Percentiles rank a stretch among this genome's conserved stretches.
phyloP scores from a whole-genome alignment of 1,140 invertebrate species.

The Leptoteleia sp. region DNA sequence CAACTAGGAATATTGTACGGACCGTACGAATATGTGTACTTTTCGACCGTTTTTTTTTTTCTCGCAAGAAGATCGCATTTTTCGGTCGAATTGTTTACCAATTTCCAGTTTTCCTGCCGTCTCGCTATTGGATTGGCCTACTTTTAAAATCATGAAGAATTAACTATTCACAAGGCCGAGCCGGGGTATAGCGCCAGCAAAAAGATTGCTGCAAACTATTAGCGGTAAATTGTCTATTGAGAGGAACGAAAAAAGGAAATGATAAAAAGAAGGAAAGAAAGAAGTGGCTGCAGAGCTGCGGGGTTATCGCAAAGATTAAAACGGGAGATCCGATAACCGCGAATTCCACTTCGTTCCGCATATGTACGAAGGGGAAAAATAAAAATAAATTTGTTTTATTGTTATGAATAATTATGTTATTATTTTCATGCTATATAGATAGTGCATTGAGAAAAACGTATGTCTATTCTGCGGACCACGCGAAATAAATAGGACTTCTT shows the following conservation, averaged over 20 bases:
- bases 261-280: slow-evolving; percentile 21
- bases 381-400: slow-evolving; percentile 49
- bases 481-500: too few relatives aligned
- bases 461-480: too few relatives aligned
- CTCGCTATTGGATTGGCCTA: slow-evolving; percentile 14
- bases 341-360: slow-evolving; percentile 43
- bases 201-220: slow-evolving; percentile 51
- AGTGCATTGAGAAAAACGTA: too few relatives aligned
- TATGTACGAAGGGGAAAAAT: slow-evolving; percentile 27
- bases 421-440: too few relatives aligned
- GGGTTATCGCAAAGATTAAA: slow-evolving; percentile 64
- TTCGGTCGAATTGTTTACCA: neutral
- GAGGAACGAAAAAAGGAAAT: neutral
- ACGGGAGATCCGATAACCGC: slow-evolving; percentile 60
- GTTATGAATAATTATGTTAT: too few relatives aligned
- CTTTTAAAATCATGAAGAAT: slow-evolving; percentile 23
- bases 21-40: too few relatives aligned
- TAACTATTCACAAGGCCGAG: slow-evolving; percentile 19
- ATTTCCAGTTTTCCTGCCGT: neutral
- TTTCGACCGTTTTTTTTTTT: too few relatives aligned
- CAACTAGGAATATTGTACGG: too few relatives aligned
- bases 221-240: slow-evolving; percentile 24
- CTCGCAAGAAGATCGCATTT: too few relatives aligned
- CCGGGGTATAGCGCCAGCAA: slow-evolving; percentile 8
- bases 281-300: neutral